A percentile compares a stretch with the other conserved stretches of the same genome.
These are phyloP conservation scores for Fundulus diaphanus DNA, from an alignment of 2,797 vertebrate genomes.

Conservation along the genomic window DNA sequence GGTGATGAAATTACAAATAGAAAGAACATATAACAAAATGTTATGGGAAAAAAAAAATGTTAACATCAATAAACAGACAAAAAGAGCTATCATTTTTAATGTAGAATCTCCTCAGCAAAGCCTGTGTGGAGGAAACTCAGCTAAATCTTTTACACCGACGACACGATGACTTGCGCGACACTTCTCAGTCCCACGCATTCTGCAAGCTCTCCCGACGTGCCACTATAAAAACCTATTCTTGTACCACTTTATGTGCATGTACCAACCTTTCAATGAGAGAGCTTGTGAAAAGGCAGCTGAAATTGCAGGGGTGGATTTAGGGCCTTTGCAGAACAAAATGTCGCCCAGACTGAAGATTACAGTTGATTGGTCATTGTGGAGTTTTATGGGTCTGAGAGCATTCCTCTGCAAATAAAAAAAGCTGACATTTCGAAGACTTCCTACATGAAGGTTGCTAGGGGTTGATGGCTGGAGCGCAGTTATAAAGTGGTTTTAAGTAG, in stretches of 20 bases:
- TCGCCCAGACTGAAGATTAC: conserved; percentile 59
- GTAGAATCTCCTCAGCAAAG: conserved; percentile 9
- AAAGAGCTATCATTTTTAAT: conserved; percentile 6
- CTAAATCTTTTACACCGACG: conserved; percentile 30
- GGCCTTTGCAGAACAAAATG: conserved; percentile 58
- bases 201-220: conserved; percentile 54
- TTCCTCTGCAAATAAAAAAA: conserved; percentile 43
- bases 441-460: conserved; percentile 31
- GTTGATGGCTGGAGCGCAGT: conserved; percentile 48
- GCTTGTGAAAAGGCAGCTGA: conserved; percentile 27
- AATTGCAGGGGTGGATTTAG: conserved; percentile 66
- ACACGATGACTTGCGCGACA: conserved; percentile 27
- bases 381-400: conserved; percentile 47
- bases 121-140: background rate
- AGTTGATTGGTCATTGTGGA: conserved; percentile 59
- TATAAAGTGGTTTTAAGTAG: conserved; percentile 57
- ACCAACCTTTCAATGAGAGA: conserved; percentile 46
- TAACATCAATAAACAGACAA: background rate
- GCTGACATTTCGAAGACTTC: conserved; percentile 20
- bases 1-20: background rate
- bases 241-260: conserved; percentile 41
- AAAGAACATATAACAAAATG: background rate
- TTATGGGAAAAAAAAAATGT: background rate
- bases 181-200: conserved; percentile 61
- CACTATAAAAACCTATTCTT: conserved; percentile 35